Evolutionary conservation across 2,888 invertebrate species (phyloP).

Genomic region (Andrena camellia): DNA sequence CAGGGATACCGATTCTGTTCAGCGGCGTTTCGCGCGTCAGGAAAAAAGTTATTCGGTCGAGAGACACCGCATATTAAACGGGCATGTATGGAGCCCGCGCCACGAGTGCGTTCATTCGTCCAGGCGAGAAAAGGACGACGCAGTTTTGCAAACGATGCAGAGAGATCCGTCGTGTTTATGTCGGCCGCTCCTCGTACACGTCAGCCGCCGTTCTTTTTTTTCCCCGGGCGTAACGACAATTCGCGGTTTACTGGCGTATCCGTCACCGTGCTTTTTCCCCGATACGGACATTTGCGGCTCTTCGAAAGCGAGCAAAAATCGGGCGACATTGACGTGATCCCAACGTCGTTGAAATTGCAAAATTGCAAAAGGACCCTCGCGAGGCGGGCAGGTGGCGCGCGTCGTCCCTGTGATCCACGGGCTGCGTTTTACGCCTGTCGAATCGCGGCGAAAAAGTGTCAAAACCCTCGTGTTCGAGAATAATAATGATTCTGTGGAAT

Average conservation of each 20-base stretch:
- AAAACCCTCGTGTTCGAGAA: no score
- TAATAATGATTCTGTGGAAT: no score
- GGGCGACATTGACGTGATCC: neutral
- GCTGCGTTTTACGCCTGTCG: conserved; percentile 6
- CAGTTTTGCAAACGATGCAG: conserved; percentile 36
- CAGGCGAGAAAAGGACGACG: conserved; percentile 17
- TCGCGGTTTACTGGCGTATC: conserved; percentile 27
- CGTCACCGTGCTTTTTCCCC: conserved; percentile 36
- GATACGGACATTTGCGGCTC: neutral
- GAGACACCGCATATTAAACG: conserved; percentile 40
- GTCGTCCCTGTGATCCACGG: neutral
- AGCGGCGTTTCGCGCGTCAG: no score
- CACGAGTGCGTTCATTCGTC: conserved; percentile 20
- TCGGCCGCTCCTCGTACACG: conserved; percentile 21
- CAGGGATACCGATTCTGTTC: no score
- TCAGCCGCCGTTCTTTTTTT: conserved; percentile 28
- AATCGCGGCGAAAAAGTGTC: neutral
- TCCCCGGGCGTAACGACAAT: conserved; percentile 32
- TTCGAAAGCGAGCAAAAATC: conserved; percentile 12
- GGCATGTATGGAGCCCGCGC: conserved; percentile 21
- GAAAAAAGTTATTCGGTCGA: conserved; percentile 22
- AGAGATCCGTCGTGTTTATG: conserved; percentile 25
- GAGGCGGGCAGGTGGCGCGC: neutral
- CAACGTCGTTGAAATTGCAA: neutral
- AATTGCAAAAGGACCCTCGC: neutral